Conservation (phyloP, 2,797 vertebrate species). For the Hippocampus kuda region DNA sequence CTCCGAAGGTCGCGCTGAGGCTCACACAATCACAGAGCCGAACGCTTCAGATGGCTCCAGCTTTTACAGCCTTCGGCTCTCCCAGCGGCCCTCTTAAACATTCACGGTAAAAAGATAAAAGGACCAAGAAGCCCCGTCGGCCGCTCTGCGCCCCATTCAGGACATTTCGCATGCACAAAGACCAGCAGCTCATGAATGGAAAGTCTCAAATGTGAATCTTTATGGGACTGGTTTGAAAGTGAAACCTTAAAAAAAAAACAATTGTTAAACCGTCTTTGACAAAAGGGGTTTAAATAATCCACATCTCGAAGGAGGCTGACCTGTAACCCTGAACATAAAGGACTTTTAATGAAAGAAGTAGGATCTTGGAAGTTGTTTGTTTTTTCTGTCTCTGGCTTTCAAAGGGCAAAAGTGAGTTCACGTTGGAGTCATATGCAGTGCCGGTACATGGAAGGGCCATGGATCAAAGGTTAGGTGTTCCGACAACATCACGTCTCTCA, state of each 20-base stretch:
- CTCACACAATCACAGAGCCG: conserved; percentile 46
- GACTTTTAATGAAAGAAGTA: not conserved
- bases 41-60: conserved; percentile 48
- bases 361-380: conserved; percentile 42
- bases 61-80: conserved; percentile 49
- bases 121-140: conserved; percentile 50
- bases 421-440: conserved; percentile 50
- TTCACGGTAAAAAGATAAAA: conserved; percentile 64
- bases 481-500: conserved; percentile 53
- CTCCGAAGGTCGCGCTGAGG: conserved; percentile 42
- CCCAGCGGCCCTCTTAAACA: conserved; percentile 59
- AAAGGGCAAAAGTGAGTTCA: conserved; percentile 54
- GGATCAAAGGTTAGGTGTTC: conserved; percentile 52
- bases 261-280: not conserved
- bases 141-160: conserved; percentile 28
- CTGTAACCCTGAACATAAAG: not conserved
- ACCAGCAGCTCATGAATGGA: conserved; percentile 42
- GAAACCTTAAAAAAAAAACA: not conserved
- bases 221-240: conserved; percentile 11
- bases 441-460: conserved; percentile 48
- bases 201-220: conserved; percentile 19
- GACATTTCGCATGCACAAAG: conserved; percentile 36
- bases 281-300: not conserved
- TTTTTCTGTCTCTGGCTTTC: conserved; percentile 56
- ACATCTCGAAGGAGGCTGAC: not conserved